Conservation (phyloP, 2,888 invertebrate species). For the Stictocephala bisonia region DNA sequence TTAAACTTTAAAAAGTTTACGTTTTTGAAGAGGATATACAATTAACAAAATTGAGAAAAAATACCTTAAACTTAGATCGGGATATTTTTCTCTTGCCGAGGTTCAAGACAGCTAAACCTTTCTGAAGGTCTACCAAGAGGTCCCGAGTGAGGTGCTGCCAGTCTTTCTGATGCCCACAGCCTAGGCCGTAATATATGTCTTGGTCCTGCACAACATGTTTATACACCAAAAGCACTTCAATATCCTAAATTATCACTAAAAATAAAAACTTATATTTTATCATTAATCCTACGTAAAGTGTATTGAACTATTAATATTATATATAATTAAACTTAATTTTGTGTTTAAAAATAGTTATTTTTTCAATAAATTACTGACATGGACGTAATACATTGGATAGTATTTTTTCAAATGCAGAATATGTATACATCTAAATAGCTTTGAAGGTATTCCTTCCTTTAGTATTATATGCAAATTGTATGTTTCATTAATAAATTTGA, state of each 20-base stretch:
- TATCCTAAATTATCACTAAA: background rate
- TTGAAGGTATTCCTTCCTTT: too few species aligned
- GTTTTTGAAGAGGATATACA: too few species aligned
- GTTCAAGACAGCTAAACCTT: conserved; percentile 80
- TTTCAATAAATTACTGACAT: too few species aligned
- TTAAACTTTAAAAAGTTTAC: background rate
- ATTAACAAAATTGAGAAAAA: background rate
- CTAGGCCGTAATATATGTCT: conserved; percentile 90
- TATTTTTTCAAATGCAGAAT: too few species aligned
- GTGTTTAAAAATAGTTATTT: too few species aligned
- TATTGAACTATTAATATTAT: too few species aligned
- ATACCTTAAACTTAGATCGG: conserved; percentile 77
- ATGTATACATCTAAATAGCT: too few species aligned
- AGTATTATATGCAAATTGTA: too few species aligned
- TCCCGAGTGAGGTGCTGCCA: conserved; percentile 81
- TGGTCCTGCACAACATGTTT: conserved; percentile 70
- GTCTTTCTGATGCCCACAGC: conserved; percentile 64
- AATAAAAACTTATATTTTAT: background rate
- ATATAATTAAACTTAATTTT: too few species aligned
- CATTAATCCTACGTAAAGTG: too few species aligned
- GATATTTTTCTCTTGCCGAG: conserved; percentile 77
- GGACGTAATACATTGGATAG: too few species aligned
- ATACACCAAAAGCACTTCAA: conserved; percentile 15
- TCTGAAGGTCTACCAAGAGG: conserved; percentile 89
- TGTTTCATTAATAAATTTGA: too few species aligned